Conservation (phyloP, 2,797 vertebrate species). For the Scleropages formosus region DNA sequence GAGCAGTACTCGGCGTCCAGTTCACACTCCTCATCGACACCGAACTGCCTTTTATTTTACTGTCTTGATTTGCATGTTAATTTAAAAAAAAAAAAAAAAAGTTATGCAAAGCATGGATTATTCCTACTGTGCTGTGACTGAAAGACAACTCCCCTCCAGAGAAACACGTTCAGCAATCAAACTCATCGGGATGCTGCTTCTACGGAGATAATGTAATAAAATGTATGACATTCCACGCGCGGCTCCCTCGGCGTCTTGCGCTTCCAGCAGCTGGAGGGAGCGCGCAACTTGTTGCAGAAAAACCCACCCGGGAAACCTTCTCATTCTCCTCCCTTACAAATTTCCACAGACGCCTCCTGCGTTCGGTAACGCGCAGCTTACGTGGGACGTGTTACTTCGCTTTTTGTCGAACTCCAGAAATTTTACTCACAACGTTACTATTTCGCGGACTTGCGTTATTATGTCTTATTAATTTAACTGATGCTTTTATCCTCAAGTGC, state of each 20-base stretch:
- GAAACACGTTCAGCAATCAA: conserved; percentile 20
- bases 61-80: neutral
- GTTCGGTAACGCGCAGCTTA: neutral
- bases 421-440: no score
- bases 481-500: no score
- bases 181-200: conserved; percentile 14
- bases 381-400: neutral
- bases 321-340: neutral
- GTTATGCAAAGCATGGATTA: neutral
- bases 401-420: no score
- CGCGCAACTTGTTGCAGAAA: conserved; percentile 1
- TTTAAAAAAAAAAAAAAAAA: neutral
- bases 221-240: conserved; percentile 24
- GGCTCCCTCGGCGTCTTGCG: neutral
- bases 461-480: no score
- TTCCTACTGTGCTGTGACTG: neutral
- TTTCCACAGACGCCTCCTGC: neutral
- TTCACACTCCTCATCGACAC: no score
- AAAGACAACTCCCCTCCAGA: neutral
- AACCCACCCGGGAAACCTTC: neutral
- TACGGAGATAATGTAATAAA: conserved; percentile 24
- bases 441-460: no score
- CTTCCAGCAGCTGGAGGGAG: conserved; percentile 15
- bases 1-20: no score
- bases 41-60: neutral